A percentile compares a stretch with the other conserved stretches of the same genome.
Evolutionary conservation across 2,888 invertebrate species (phyloP).

Genomic region (Eupelmus urozonus): DNA sequence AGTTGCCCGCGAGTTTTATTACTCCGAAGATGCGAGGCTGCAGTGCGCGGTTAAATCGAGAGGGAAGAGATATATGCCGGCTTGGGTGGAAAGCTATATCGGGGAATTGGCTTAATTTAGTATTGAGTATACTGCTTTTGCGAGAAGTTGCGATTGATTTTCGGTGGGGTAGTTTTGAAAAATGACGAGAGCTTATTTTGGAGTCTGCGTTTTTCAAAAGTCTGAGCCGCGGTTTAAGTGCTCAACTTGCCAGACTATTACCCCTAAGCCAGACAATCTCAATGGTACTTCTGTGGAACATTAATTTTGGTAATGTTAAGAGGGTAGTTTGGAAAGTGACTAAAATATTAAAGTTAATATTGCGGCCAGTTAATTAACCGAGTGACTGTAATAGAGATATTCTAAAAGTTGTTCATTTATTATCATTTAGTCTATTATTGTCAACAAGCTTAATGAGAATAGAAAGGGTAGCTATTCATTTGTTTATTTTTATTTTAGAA

Average conservation of each 20-base stretch:
- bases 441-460: too few species aligned
- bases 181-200: too few species aligned
- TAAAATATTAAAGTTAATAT: constrained; percentile 42
- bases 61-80: constrained; percentile 9
- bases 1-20: constrained; percentile 24
- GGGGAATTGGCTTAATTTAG: too few species aligned
- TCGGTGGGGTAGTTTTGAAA: too few species aligned
- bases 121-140: too few species aligned
- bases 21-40: constrained; percentile 23
- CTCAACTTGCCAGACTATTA: background rate
- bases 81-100: background rate
- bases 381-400: too few species aligned
- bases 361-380: background rate
- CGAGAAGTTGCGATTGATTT: background rate
- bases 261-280: constrained; percentile 3
- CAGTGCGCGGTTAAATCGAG: constrained; percentile 47
- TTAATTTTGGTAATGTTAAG: background rate
- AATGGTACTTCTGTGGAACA: background rate
- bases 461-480: too few species aligned
- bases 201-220: background rate
- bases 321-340: constrained; percentile 6
- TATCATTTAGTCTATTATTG: too few species aligned
- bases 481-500: too few species aligned
- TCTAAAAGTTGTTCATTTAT: too few species aligned
- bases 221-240: background rate